Evolutionary conservation across 2,888 invertebrate species (phyloP).

Genomic region (Acanthosoma haemorrhoidale): DNA sequence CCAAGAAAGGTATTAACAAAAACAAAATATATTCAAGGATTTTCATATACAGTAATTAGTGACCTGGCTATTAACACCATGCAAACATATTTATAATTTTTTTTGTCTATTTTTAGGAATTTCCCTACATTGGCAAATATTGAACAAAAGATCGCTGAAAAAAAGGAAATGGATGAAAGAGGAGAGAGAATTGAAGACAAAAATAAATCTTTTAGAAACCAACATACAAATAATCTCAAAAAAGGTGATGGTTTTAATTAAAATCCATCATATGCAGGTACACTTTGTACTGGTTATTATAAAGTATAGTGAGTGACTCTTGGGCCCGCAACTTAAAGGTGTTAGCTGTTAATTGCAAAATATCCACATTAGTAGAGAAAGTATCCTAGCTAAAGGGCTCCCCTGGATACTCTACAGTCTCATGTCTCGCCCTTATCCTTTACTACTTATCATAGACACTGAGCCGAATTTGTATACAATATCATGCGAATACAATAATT

Average conservation of each 20-base stretch:
- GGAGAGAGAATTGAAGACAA: constrained; percentile 45
- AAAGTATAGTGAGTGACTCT: background rate
- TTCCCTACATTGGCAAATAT: constrained; percentile 62
- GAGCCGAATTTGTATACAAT: too few species aligned
- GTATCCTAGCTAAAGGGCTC: too few species aligned
- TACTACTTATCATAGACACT: too few species aligned
- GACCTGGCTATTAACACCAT: too few species aligned
- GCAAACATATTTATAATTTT: background rate
- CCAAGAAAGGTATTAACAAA: too few species aligned
- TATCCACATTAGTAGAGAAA: too few species aligned
- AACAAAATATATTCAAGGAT: too few species aligned
- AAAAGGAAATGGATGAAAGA: constrained; percentile 46
- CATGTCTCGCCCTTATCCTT: too few species aligned
- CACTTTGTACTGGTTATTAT: background rate
- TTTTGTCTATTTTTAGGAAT: constrained; percentile 48
- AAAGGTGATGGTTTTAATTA: background rate
- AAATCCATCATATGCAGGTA: background rate
- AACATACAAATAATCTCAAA: background rate
- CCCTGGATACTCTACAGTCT: too few species aligned
- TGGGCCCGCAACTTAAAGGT: background rate
- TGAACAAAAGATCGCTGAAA: constrained; percentile 44
- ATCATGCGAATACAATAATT: too few species aligned
- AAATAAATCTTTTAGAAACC: background rate
- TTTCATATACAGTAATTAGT: too few species aligned
- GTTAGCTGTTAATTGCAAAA: background rate